Percentiles rank a stretch among this genome's conserved stretches.
phyloP scores from a whole-genome alignment of 2,113 vertebrate genomes.

The Platycercus adscitus region DNA sequence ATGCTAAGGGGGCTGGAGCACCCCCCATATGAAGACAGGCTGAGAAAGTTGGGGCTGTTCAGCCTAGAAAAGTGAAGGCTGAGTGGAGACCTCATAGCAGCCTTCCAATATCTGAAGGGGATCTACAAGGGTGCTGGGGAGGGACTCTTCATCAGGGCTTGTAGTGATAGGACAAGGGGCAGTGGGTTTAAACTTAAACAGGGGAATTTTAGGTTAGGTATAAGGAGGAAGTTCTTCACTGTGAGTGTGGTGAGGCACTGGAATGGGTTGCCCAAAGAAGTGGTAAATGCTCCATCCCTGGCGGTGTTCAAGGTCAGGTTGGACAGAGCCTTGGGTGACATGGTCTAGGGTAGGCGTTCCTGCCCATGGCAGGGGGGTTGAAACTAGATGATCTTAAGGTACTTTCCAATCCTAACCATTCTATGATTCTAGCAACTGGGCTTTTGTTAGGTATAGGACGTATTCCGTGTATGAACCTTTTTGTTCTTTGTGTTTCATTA shows the following conservation, averaged over 20 bases:
- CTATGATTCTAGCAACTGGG: background rate
- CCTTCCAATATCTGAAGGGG: background rate
- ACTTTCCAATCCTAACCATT: background rate
- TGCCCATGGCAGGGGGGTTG: background rate
- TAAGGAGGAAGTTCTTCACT: background rate
- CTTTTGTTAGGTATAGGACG: background rate
- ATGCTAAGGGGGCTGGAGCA: background rate
- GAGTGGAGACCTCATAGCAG: background rate
- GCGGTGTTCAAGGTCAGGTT: background rate
- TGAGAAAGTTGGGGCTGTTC: background rate
- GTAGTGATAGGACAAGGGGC: background rate
- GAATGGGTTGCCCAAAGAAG: background rate
- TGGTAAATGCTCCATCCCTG: background rate
- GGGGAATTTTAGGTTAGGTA: background rate
- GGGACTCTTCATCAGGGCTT: background rate
- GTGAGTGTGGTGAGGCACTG: background rate
- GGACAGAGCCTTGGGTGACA: background rate
- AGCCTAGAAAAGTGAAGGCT: background rate
- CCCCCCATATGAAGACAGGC: background rate
- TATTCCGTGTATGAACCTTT: background rate
- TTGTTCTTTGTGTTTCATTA: slow-evolving; percentile 58
- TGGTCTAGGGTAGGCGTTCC: background rate
- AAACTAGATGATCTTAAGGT: background rate
- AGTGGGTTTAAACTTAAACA: background rate
- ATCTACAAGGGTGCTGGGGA: background rate